Evolutionary conservation across 92 coral and sea anemone species (phyloP), one percentile per base, ranked within the genome.

Genomic region (Porites rus): DNA sequence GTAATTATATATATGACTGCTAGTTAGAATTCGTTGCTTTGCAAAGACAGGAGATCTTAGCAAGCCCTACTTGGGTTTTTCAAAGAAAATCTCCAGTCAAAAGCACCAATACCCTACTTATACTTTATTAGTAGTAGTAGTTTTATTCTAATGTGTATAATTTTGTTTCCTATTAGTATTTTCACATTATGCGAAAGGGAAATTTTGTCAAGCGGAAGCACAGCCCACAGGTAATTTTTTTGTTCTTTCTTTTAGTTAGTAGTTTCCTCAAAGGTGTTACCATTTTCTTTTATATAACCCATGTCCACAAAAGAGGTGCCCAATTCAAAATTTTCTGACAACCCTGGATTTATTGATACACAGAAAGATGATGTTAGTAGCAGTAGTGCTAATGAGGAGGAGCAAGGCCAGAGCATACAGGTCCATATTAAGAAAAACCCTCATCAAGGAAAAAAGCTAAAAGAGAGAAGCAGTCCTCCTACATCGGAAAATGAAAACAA

Each of bases 401-500:
- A 53, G 0, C 74, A 24, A 46, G 21, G 71, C 28, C 25, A 73
- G 51, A 20, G 10, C 62, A 6, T n/a, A 18, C 10, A 16, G n/a
- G 20, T 22, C 46, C 72, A 31, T 1, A 38, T 38, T 38, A 72
- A 43, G 69, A 79, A 25, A 63, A 82, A 75, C 18, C 25, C 78
- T 14, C 76, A 86, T 4, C 68, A 74, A 51, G 92, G 79, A 24
- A 88, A 91, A 50, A 91, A 87, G 63, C 66, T 76, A 8, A 83
- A 84, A 21, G 91, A 82, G 20, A 80, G 94, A 13, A 91, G 82
- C 4, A 86, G 91, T 70, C 89, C 94, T 17, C 70, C 86, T 1
- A 77, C 94, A 10, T 80, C 94, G 25, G 94, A 91, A 54, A 78
- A 66, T 78, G 92, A 91, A 10, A 72, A 81, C 14, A 69, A 82